Evolutionary conservation across 2,113 vertebrate species (phyloP).

Genomic region (Laticauda laticaudata): DNA sequence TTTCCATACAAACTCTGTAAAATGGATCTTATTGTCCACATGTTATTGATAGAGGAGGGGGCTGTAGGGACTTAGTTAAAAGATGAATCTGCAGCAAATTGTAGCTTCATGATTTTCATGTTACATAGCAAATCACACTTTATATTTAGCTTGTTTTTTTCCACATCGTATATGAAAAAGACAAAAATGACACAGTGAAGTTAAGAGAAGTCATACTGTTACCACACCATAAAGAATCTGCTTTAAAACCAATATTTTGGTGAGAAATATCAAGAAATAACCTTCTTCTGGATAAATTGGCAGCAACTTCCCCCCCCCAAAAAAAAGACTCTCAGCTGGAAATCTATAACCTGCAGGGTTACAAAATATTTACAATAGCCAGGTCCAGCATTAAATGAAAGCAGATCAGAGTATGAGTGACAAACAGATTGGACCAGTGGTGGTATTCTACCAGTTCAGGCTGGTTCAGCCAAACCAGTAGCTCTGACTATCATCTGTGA

Average conservation of each 20-base stretch:
- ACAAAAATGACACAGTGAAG: neutral
- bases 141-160: neutral
- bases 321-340: neutral
- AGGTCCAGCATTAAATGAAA: neutral
- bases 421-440: neutral
- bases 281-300: neutral
- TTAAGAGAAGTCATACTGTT: neutral
- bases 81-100: neutral
- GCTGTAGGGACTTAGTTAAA: neutral
- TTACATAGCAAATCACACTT: neutral
- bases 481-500: too few relatives aligned
- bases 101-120: neutral
- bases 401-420: neutral
- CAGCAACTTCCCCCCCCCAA: neutral
- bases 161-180: neutral
- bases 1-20: neutral
- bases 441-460: too few relatives aligned
- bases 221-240: neutral
- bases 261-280: neutral
- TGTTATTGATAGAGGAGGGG: neutral
- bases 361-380: neutral
- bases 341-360: neutral
- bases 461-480: too few relatives aligned
- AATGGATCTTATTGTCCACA: neutral
- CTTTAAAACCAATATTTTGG: neutral